A percentile compares a stretch with the other conserved stretches of the same genome.
Evolutionary conservation across 2,113 vertebrate genomes (phyloP).

Genomic region (Cercopithecus mona): DNA sequence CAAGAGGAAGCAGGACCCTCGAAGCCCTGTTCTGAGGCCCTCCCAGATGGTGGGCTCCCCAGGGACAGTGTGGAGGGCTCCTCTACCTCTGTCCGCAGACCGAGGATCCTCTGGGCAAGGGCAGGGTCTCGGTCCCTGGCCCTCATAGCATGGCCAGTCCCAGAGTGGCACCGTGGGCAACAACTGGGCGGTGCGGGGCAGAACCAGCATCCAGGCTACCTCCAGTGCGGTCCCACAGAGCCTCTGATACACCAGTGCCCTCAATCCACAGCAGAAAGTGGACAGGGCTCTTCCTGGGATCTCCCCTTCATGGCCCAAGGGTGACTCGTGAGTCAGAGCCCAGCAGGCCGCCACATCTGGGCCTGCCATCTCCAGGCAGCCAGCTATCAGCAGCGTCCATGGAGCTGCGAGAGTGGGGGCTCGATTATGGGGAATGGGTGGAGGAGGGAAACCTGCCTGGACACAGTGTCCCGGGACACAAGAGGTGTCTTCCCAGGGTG

Average conservation of each 20-base stretch:
- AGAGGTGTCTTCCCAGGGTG: neutral
- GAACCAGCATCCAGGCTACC: neutral
- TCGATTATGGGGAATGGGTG: neutral
- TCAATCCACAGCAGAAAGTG: neutral
- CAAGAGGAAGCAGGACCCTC: neutral
- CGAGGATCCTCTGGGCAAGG: neutral
- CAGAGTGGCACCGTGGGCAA: neutral
- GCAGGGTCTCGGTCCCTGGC: neutral
- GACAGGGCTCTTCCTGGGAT: neutral
- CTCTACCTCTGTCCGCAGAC: neutral
- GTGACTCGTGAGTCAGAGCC: neutral
- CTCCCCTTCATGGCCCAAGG: neutral
- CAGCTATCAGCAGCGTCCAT: neutral
- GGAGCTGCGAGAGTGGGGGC: neutral
- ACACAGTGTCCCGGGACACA: neutral
- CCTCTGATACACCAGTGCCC: neutral
- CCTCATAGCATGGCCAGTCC: neutral
- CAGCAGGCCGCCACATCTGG: neutral
- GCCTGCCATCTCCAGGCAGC: neutral
- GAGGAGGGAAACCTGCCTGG: neutral
- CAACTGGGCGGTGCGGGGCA: neutral
- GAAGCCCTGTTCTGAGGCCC: fast-evolving
- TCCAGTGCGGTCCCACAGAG: neutral
- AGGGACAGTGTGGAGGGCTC: neutral
- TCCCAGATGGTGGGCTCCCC: neutral